Conservation (phyloP, 35 echinoderm and acorn worm species). For the Diadema setosum region DNA sequence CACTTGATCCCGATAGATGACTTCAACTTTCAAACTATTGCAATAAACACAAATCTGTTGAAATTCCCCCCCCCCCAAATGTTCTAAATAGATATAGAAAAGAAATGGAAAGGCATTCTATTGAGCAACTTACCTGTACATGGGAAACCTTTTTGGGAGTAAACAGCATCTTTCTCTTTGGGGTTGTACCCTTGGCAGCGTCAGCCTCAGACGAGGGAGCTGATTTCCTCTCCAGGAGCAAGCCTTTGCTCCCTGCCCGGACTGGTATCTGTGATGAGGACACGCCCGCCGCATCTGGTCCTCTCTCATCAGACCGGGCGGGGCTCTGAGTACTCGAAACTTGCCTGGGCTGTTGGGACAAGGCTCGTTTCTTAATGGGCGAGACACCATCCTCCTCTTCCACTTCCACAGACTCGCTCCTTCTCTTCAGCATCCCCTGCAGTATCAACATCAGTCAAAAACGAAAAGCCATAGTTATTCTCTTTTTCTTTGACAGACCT, state of each 20-base stretch:
- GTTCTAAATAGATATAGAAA: too few species aligned
- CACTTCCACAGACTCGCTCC: background rate
- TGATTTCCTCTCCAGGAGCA: background rate
- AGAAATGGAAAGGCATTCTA: background rate
- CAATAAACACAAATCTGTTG: too few species aligned
- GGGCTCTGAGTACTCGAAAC: background rate
- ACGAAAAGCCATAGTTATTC: too few species aligned
- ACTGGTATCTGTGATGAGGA: background rate
- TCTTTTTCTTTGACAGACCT: too few species aligned
- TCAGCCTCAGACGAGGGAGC: background rate
- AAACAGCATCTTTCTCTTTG: background rate
- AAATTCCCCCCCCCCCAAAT: too few species aligned
- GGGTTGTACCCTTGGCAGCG: background rate
- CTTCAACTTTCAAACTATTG: too few species aligned
- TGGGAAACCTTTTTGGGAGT: background rate
- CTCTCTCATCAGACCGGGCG: background rate
- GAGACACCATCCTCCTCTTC: constrained; percentile 19
- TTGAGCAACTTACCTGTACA: background rate
- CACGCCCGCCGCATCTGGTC: background rate
- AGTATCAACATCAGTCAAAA: too few species aligned
- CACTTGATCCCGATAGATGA: too few species aligned
- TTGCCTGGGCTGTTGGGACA: background rate
- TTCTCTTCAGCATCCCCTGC: background rate
- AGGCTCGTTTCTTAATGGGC: background rate
- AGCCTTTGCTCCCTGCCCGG: background rate